A percentile compares a stretch with the other conserved stretches of the same genome.
phyloP scores from a whole-genome alignment of 2,113 vertebrate species.

The Bettongia penicillata region DNA sequence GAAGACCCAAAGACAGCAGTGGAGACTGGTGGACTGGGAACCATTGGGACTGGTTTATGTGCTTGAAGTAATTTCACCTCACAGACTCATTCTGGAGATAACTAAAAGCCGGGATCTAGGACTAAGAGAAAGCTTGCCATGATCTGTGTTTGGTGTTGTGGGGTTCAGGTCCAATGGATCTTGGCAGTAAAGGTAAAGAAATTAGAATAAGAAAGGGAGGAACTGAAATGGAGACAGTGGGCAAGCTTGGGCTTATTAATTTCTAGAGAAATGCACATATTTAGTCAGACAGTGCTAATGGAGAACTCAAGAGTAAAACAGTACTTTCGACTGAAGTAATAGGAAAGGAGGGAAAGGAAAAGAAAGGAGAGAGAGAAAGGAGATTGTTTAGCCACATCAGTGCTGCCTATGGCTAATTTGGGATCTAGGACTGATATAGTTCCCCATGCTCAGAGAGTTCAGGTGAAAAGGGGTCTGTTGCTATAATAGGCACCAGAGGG shows the following conservation, averaged over 20 bases:
- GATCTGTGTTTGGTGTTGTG: not conserved
- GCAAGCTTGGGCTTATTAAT: not conserved
- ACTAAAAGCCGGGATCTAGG: not conserved
- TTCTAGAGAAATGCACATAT: not conserved
- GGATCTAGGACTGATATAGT: not conserved
- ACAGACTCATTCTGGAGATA: not conserved
- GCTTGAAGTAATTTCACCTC: not conserved
- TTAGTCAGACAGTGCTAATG: not conserved
- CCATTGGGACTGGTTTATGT: not conserved
- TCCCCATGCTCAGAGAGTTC: not conserved
- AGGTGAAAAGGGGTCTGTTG: not conserved
- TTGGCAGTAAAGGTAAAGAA: not conserved
- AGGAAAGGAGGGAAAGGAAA: not conserved
- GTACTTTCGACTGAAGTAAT: not conserved
- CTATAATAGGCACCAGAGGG: not conserved
- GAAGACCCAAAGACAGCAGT: not conserved
- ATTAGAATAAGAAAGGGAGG: not conserved
- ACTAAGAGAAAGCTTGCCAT: not conserved
- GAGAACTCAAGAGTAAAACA: not conserved
- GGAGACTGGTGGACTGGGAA: not conserved
- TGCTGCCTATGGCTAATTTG: not conserved
- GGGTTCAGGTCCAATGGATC: not conserved
- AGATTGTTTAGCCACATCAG: not conserved
- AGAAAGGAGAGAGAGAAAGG: not conserved
- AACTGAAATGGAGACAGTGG: not conserved